A percentile compares a stretch with the other conserved stretches of the same genome.
Conservation (phyloP, 1,140 invertebrate species). For the Nebria ingens region DNA sequence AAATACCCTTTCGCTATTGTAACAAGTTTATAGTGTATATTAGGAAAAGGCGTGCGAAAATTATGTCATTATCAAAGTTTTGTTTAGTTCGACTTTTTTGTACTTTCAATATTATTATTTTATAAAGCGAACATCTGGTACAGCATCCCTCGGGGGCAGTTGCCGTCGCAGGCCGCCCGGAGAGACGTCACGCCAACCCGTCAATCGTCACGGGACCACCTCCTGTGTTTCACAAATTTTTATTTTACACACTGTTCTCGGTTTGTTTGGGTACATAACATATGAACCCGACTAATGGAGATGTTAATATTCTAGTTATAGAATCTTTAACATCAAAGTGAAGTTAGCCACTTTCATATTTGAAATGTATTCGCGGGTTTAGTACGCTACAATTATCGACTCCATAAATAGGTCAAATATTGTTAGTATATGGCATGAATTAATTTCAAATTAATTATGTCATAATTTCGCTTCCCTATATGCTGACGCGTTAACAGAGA, state of each 20-base stretch:
- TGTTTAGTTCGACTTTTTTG: neutral
- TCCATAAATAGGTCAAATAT: too few relatives aligned
- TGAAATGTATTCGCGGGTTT: too few relatives aligned
- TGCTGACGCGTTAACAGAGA: too few relatives aligned
- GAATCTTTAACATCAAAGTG: neutral
- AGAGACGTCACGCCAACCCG: constrained; percentile 7
- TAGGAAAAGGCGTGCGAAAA: constrained; percentile 19
- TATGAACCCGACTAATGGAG: neutral
- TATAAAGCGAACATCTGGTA: neutral
- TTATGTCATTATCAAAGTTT: constrained; percentile 16
- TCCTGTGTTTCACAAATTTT: neutral
- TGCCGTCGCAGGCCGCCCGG: neutral
- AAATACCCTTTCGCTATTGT: constrained; percentile 16
- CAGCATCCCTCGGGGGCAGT: neutral
- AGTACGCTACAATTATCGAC: too few relatives aligned
- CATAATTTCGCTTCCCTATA: too few relatives aligned
- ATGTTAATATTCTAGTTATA: neutral
- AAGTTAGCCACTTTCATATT: neutral
- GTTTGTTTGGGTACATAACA: too few relatives aligned
- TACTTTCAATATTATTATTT: neutral
- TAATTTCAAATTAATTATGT: too few relatives aligned
- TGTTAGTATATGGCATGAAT: too few relatives aligned
- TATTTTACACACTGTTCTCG: too few relatives aligned
- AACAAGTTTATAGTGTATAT: constrained; percentile 16
- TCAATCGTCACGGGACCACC: neutral